A percentile compares a stretch with the other conserved stretches of the same genome.
phyloP scores from a whole-genome alignment of 2,797 vertebrate genomes.

The Gastrophryne carolinensis region DNA sequence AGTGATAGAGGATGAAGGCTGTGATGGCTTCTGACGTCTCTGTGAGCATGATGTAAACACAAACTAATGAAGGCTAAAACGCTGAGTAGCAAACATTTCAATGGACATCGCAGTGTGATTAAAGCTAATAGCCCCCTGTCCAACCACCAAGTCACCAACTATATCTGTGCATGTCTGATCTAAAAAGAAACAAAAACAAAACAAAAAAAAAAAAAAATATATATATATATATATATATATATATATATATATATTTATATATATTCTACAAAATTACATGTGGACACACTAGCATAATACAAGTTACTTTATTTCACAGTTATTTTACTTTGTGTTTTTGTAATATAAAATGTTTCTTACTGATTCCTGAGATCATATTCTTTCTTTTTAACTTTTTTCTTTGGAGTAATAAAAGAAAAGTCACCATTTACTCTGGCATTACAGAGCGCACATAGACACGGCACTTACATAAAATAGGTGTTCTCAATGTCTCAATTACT shows the following conservation, averaged over 20 bases:
- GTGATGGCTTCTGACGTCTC: conserved; percentile 76
- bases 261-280: background rate
- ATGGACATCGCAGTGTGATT: background rate
- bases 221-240: background rate
- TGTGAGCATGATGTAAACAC: conserved; percentile 69
- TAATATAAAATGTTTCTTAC: too few species aligned
- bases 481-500: too few species aligned
- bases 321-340: too few species aligned
- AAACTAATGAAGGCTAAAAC: conserved; percentile 68
- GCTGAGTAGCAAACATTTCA: background rate
- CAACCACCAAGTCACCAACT: too few species aligned
- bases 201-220: background rate
- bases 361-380: too few species aligned
- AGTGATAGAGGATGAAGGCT: conserved; percentile 71
- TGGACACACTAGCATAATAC: background rate
- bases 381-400: too few species aligned
- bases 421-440: too few species aligned
- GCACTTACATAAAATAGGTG: too few species aligned
- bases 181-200: too few species aligned
- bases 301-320: too few species aligned
- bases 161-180: background rate
- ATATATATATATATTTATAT: background rate
- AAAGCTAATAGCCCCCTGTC: background rate
- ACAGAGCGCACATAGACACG: too few species aligned
- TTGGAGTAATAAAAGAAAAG: too few species aligned